These are phyloP conservation scores for Andricus curvator DNA, from an alignment of 2,888 invertebrate species.

Conservation along the genomic window DNA sequence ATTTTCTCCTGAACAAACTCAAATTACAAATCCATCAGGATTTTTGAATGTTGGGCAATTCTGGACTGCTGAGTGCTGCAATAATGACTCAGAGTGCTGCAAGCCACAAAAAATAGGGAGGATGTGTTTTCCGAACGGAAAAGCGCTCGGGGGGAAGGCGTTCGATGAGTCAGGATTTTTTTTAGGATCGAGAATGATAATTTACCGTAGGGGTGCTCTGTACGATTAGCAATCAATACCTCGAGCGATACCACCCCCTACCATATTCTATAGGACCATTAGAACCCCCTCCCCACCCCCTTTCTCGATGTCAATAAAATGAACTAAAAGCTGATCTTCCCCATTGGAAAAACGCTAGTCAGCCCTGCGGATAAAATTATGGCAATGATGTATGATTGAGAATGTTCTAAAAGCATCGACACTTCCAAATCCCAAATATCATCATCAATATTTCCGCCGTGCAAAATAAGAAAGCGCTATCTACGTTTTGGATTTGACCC, in stretches of 20 bases:
- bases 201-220: conserved; percentile 72
- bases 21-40: not conserved
- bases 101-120: conserved; percentile 34
- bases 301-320: conserved; percentile 16
- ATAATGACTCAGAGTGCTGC: conserved; percentile 11
- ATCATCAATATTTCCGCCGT: no score
- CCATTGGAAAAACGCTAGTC: conserved; percentile 33
- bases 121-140: conserved; percentile 29
- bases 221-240: conserved; percentile 75
- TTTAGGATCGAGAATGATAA: conserved; percentile 71
- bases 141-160: conserved; percentile 43
- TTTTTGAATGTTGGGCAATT: not conserved
- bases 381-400: conserved; percentile 21
- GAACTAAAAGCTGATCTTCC: conserved; percentile 29
- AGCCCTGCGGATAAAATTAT: conserved; percentile 24
- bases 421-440: no score
- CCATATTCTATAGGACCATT: conserved; percentile 43
- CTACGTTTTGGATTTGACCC: no score
- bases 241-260: conserved; percentile 59
- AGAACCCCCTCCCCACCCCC: conserved; percentile 8
- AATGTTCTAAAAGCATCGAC: not conserved
- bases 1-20: no score
- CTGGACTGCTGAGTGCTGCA: not conserved
- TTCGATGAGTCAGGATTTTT: conserved; percentile 73
- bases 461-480: no score